Base-by-base conservation (phyloP, 1,140 invertebrate genomes). In the Magallana gigas region DNA sequence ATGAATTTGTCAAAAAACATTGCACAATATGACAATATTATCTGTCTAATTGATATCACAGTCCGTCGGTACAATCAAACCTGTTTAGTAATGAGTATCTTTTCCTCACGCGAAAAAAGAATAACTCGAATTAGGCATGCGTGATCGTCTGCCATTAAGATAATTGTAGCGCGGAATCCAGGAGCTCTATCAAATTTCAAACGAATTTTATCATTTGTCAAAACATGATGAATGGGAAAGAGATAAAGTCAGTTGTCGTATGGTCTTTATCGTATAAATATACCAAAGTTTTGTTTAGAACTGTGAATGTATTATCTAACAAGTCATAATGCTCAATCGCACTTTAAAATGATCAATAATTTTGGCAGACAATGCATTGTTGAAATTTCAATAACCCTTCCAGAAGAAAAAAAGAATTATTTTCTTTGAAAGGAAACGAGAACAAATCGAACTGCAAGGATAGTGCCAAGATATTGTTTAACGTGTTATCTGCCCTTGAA, bases 21-120 rank as follows among this genome's bases (percentile, higher is more conserved):
- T 84, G 83, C 83, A 84, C 83, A 84, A 84, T 84, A 58, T 62
- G 83, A 84, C 23, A 84, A 84, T 62, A 60, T 84, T 84, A 84
- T 84, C 83, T 84, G 23, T 84, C 58, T 84, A 84, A 58, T 84
- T 84, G 83, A 84, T 84, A 84, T 84, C 57, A 48, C 57, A 58
- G 83, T 23, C 83, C 56, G 83, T 84, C 83, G 60, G 57, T 59
- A 56, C 29, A 48, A 62, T 60, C 29, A 62, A 84, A 60, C 29
- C 23, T 60, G 29, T 48, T 16, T 16, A 29, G 59, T 84, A 84
- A 84, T 58, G 83, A 84, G 83, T 84, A 36, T 60, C 57, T 29
- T 48, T 62, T 84, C 57, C 83, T 84, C 83, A 84, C 83, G 83
- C 83, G 57, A 84, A 48, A 62, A 60, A 60, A 58, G 57, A 84